These are phyloP conservation scores for Zygaena filipendulae DNA, from an alignment of 2,888 invertebrate species.

Conservation along the genomic window DNA sequence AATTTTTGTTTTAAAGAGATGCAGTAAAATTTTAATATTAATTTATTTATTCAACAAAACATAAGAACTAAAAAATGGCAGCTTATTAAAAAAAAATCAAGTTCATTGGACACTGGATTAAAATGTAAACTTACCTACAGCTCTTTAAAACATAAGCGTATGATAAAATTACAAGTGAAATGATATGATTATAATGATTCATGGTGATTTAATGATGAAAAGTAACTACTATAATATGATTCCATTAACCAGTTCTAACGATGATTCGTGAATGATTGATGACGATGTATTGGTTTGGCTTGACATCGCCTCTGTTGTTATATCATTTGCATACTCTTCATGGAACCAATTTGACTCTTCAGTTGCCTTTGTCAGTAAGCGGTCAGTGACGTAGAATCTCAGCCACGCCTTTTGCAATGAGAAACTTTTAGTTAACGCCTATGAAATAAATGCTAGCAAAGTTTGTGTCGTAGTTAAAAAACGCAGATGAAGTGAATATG, in stretches of 20 bases:
- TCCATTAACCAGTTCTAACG: slow-evolving; percentile 61
- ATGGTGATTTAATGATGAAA: slow-evolving; percentile 16
- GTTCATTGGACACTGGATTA: neutral
- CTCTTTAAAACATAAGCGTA: slow-evolving; percentile 17
- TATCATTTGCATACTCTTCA: slow-evolving; percentile 39
- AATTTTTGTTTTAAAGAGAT: slow-evolving; percentile 20
- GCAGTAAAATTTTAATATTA: neutral
- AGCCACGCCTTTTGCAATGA: slow-evolving; percentile 66
- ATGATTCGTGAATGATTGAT: slow-evolving; percentile 47
- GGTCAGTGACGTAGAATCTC: slow-evolving; percentile 68
- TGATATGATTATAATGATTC: slow-evolving; percentile 31
- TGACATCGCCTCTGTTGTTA: slow-evolving; percentile 46
- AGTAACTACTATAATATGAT: slow-evolving; percentile 46
- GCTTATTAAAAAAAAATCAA: neutral
- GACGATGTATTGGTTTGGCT: slow-evolving; percentile 38
- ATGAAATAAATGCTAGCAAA: too few relatives aligned
- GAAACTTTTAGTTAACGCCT: slow-evolving; percentile 42
- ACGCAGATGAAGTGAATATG: too few relatives aligned
- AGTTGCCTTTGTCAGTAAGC: slow-evolving; percentile 56
- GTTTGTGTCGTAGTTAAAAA: too few relatives aligned
- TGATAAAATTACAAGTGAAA: slow-evolving; percentile 27
- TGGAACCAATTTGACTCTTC: slow-evolving; percentile 61
- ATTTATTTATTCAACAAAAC: neutral
- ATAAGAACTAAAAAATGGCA: too few relatives aligned
- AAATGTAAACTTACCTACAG: slow-evolving; percentile 1